phyloP scores from a whole-genome alignment of 2,888 invertebrate genomes.

The Octodonta nipae region DNA sequence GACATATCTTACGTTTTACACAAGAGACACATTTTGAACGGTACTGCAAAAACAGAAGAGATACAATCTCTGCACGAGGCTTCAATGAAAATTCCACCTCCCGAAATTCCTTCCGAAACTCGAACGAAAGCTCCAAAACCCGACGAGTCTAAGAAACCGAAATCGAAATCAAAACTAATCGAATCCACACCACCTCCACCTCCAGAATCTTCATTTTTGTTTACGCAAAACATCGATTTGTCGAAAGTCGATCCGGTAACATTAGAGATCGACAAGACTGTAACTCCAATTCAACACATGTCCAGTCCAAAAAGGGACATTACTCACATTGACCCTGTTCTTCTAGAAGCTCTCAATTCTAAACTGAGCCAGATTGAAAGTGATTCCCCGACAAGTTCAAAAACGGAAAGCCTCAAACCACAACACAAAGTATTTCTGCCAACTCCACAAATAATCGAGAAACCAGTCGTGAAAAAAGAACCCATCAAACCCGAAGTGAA shows the following conservation, averaged over 20 bases:
- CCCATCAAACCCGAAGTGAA: constrained; percentile 15
- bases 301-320: constrained; percentile 61
- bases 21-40: constrained; percentile 75
- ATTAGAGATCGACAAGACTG: constrained; percentile 53
- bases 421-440: constrained; percentile 21
- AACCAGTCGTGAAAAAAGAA: constrained; percentile 18
- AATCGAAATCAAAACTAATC: constrained; percentile 22
- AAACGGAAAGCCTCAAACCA: constrained; percentile 50
- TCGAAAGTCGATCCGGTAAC: constrained; percentile 62
- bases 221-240: constrained; percentile 61
- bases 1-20: constrained; percentile 77
- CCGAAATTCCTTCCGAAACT: constrained; percentile 32
- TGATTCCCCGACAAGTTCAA: constrained; percentile 61
- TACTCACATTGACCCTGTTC: constrained; percentile 53
- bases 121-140: constrained; percentile 18
- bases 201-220: constrained; percentile 45
- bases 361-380: constrained; percentile 65
- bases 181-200: constrained; percentile 4
- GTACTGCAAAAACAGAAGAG: constrained; percentile 49
- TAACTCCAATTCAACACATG: constrained; percentile 45
- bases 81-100: constrained; percentile 35
- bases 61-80: constrained; percentile 10
- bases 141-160: constrained; percentile 21
- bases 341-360: constrained; percentile 53
- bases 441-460: constrained; percentile 17